A percentile compares a stretch with the other conserved stretches of the same genome.
Conservation (phyloP, 53 echinoderm and acorn worm genomes). For the Hippasteria phrygiana region DNA sequence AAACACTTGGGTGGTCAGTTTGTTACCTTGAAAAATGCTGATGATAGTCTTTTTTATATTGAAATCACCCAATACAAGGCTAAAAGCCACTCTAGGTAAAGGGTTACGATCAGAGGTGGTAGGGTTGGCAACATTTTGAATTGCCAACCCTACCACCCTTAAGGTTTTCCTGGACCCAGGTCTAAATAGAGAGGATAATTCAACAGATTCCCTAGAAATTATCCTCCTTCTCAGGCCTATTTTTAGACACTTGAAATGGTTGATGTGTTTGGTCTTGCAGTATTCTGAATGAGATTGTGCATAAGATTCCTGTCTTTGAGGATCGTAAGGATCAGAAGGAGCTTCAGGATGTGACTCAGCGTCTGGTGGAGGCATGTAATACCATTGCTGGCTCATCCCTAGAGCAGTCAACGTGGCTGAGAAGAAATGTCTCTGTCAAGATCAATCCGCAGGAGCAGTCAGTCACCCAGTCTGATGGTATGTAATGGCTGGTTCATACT, state of each 20-base stretch:
- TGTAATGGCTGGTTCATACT: not conserved
- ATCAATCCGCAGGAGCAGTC: conserved; percentile 79
- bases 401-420: conserved; percentile 96
- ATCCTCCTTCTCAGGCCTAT: no score
- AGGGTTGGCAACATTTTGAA: no score
- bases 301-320: conserved; percentile 84
- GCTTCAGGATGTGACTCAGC: conserved; percentile 87
- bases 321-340: conserved; percentile 94
- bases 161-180: no score
- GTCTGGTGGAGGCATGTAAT: conserved; percentile 90
- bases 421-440: conserved; percentile 92
- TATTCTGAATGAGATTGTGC: conserved; percentile 94
- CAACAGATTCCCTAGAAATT: no score
- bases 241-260: not conserved
- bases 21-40: no score
- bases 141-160: no score
- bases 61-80: no score
- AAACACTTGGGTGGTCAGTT: no score
- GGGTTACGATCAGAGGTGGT: no score
- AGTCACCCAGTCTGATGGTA: conserved; percentile 65
- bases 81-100: no score
- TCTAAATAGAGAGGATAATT: no score
- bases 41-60: no score
- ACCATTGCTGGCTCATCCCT: conserved; percentile 95
- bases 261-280: conserved; percentile 58